Base-by-base conservation (phyloP, 2,797 vertebrate species). In the Ibycter americanus region DNA sequence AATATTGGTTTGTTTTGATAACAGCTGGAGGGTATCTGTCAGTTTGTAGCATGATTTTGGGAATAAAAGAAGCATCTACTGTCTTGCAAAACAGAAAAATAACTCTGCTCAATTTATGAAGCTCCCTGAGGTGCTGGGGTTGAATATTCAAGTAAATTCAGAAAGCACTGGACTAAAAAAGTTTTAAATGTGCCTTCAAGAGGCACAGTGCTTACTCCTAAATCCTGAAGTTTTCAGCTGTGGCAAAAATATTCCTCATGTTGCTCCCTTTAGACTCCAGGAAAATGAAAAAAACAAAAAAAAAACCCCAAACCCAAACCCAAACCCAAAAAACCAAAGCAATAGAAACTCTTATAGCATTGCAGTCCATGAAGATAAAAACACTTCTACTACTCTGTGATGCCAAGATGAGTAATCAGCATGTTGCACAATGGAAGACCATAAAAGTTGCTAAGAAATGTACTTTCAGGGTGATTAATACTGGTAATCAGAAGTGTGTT, bases 81-180 rank as follows among this genome's bases (percentile, higher is more conserved):
- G 26, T 44, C 62, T 59, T 63, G 17, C 29, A 71, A 83, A 68
- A 82, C 2, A 85, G 47, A 85, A 88, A 47, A 67, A n/a, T n/a
- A 85, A 80, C 19, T 77, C 36, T 76, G 25, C 51, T 80, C 84
- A 74, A 70, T 92, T 61, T 74, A 78, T 85, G 85, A 82, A 79
- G 52, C 21, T 96, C 52, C 76, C 87, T 2, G 20, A 59, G 25
- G 59, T 42, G 19, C 19, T 70, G 21, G 15, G 12, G 40, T 87
- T 92, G 49, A 95, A 77, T 95, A 93, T 76, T 83, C 65, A 93
- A 89, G 86, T 34, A 81, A 74, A 92, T 76, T 59, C 56, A 92
- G 36, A 87, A 88, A 91, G 14, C 54, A 62, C 17, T 34, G n/a
- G 46, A 61, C 36, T 80, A 59, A 88, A 86, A 89, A 72, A 92